These are phyloP conservation scores for Limnephilus auricula DNA, from an alignment of 2,888 invertebrate species.

Conservation along the genomic window DNA sequence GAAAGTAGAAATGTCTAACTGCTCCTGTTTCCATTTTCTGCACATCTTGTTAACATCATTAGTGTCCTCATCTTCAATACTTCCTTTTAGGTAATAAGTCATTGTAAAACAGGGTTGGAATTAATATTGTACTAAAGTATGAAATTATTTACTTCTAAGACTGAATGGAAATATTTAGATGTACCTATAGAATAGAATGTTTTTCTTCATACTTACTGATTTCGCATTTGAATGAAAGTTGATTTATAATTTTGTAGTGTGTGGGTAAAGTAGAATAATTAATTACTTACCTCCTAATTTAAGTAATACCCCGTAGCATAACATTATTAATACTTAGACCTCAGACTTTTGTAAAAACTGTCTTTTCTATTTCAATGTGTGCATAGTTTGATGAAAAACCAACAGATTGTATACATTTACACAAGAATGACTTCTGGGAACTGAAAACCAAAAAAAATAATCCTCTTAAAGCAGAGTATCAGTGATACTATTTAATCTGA, in stretches of 20 bases:
- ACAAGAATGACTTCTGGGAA: neutral
- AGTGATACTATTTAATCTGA: neutral
- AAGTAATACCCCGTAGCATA: neutral
- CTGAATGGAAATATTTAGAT: constrained; percentile 51
- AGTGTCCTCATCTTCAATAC: neutral
- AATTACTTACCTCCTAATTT: neutral
- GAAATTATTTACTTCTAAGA: constrained; percentile 45
- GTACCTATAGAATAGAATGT: constrained; percentile 34
- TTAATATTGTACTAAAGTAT: constrained; percentile 36
- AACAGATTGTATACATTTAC: neutral
- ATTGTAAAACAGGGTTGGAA: constrained; percentile 50
- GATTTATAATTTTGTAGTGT: neutral
- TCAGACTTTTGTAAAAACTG: neutral
- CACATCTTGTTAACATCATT: neutral
- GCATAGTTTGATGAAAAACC: neutral
- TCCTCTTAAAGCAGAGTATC: neutral
- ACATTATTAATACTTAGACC: neutral
- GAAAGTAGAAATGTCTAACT: neutral
- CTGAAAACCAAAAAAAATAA: neutral
- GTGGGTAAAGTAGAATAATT: neutral
- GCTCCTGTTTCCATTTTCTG: neutral
- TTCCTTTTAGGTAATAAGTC: constrained; percentile 45
- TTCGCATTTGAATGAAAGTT: neutral
- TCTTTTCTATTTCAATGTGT: neutral
- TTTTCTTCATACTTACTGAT: neutral